phyloP scores from a whole-genome alignment of 2,113 vertebrate genomes.

The Colistium nudipinnis region DNA sequence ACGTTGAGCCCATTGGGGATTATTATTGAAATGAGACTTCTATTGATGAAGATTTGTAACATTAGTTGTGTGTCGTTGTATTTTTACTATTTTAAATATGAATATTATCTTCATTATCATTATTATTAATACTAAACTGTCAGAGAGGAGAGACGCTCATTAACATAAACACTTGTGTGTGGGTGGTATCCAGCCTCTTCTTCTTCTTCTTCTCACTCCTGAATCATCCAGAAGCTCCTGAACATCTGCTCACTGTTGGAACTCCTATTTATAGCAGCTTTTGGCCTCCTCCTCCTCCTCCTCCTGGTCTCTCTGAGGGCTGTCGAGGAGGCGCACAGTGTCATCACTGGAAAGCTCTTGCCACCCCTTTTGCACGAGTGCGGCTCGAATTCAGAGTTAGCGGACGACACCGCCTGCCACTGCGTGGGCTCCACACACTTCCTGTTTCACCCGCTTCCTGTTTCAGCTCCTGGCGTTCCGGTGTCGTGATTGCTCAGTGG shows the following conservation, averaged over 20 bases:
- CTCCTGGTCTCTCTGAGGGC: too few relatives aligned
- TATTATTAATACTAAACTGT: too few relatives aligned
- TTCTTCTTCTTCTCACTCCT: slow-evolving; percentile 36
- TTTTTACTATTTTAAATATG: too few relatives aligned
- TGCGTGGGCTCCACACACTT: fast-evolving
- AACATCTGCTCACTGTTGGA: slow-evolving; percentile 39
- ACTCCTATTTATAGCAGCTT: slow-evolving; percentile 79
- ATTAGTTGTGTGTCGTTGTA: too few relatives aligned
- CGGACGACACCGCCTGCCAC: slow-evolving; percentile 1
- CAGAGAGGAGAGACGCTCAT: neutral
- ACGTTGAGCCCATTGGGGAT: too few relatives aligned
- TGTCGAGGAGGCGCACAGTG: slow-evolving; percentile 27
- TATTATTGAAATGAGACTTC: too few relatives aligned
- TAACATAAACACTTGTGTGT: neutral
- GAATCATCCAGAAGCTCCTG: slow-evolving; percentile 53
- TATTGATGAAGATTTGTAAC: too few relatives aligned
- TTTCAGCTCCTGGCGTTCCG: neutral
- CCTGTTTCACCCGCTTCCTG: neutral
- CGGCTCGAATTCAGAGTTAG: slow-evolving; percentile 4
- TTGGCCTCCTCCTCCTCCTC: slow-evolving; percentile 44
- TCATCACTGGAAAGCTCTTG: slow-evolving; percentile 43
- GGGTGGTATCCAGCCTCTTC: neutral
- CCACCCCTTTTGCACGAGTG: slow-evolving; percentile 9
- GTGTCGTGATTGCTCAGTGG: slow-evolving; percentile 5
- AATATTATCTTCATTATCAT: too few relatives aligned